Conservation (phyloP, 2,113 vertebrate species). For the Strix aluco region DNA sequence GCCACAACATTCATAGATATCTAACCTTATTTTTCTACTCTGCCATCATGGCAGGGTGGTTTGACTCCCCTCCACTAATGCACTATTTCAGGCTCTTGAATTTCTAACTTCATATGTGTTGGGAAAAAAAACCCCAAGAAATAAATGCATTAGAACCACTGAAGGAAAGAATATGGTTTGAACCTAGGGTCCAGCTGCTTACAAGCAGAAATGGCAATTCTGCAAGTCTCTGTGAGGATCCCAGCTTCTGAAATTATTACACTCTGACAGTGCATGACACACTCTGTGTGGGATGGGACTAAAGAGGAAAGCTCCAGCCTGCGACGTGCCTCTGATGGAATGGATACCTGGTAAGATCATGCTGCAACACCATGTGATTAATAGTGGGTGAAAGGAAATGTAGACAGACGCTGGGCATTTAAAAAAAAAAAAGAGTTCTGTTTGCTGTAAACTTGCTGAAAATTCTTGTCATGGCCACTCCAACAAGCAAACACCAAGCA, state of each 20-base stretch:
- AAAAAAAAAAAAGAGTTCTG: neutral
- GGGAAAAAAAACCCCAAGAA: neutral
- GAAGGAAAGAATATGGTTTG: neutral
- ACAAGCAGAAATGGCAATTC: neutral
- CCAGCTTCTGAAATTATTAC: neutral
- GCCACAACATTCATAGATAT: slow-evolving; percentile 69
- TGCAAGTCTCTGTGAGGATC: neutral
- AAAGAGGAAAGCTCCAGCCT: neutral
- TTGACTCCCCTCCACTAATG: slow-evolving; percentile 64
- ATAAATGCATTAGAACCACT: neutral
- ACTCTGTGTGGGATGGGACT: neutral
- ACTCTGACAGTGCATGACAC: neutral
- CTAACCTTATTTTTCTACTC: slow-evolving; percentile 61
- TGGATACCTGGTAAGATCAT: slow-evolving; percentile 56
- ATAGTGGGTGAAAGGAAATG: slow-evolving; percentile 62
- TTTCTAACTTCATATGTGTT: slow-evolving; percentile 46
- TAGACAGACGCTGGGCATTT: slow-evolving; percentile 33
- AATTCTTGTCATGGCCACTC: neutral
- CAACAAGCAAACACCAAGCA: neutral
- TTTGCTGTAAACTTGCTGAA: neutral
- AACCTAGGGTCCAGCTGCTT: too few species aligned
- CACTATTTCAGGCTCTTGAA: slow-evolving; percentile 67
- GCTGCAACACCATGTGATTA: slow-evolving; percentile 67
- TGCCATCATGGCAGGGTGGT: slow-evolving; percentile 63
- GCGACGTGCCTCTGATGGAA: neutral